Conservation (phyloP, 1,140 invertebrate genomes). For the Brachionus rotundiformis region DNA sequence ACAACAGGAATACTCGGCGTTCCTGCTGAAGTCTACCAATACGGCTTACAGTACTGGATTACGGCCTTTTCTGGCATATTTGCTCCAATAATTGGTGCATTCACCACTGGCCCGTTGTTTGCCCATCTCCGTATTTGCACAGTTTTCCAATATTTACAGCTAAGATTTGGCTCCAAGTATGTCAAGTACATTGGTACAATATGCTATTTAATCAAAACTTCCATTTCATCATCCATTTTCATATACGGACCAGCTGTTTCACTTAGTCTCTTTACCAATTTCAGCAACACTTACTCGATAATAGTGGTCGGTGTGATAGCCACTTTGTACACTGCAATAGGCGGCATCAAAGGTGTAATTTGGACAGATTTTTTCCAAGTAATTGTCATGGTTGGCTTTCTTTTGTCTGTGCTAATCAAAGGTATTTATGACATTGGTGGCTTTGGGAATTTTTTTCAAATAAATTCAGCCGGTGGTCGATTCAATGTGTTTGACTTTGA, state of each 20-base stretch:
- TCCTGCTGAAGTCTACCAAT: conserved; percentile 4
- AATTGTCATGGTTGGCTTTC: conserved; percentile 52
- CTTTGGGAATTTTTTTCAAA: conserved; percentile 52
- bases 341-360: conserved; percentile 85
- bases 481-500: conserved; percentile 53
- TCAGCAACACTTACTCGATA: neutral
- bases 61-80: conserved; percentile 70
- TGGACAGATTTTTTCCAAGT: conserved; percentile 72
- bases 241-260: conserved; percentile 11
- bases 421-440: conserved; percentile 53
- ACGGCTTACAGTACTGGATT: conserved; percentile 55
- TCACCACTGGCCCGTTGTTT: neutral
- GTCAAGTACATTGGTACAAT: conserved; percentile 20
- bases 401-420: conserved; percentile 53
- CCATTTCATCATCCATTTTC: neutral
- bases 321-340: conserved; percentile 49
- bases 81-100: neutral
- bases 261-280: neutral
- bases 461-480: conserved; percentile 40
- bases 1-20: neutral
- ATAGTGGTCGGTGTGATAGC: conserved; percentile 54
- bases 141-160: neutral
- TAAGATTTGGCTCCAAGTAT: conserved; percentile 7
- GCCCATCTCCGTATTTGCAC: neutral
- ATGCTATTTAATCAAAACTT: neutral